These are phyloP conservation scores for Electrophaes corylata DNA, from an alignment of 2,888 invertebrate genomes.

Conservation along the genomic window DNA sequence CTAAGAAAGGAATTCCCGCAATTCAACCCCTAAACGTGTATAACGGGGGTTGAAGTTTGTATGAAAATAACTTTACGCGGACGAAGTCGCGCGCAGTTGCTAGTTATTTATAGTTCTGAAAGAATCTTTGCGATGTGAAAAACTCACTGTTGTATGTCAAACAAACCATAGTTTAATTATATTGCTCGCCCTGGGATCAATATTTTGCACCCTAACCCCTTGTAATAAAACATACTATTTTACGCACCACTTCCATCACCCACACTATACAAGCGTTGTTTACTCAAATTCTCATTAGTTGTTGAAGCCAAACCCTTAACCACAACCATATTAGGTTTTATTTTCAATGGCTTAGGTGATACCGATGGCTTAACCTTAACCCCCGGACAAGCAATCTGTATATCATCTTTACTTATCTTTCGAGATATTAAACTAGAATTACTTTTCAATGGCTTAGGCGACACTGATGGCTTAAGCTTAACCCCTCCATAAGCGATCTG, in stretches of 20 bases:
- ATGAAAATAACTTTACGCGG: too few species aligned
- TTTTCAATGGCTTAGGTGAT: slow-evolving; percentile 35
- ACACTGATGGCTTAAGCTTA: slow-evolving; percentile 23
- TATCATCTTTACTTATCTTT: slow-evolving; percentile 71
- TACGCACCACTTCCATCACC: slow-evolving; percentile 28
- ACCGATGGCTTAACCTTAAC: slow-evolving; percentile 29
- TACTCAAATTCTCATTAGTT: slow-evolving; percentile 61
- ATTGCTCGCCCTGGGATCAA: not conserved
- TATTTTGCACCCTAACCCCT: not conserved
- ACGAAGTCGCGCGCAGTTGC: too few species aligned
- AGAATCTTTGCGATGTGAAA: too few species aligned
- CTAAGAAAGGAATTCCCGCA: too few species aligned
- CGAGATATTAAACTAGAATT: slow-evolving; percentile 26
- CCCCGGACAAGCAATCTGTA: slow-evolving; percentile 53
- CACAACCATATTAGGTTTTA: slow-evolving; percentile 77
- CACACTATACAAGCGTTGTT: slow-evolving; percentile 46
- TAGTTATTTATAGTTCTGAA: too few species aligned
- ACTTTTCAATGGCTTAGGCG: slow-evolving; percentile 9
- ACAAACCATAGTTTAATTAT: too few species aligned
- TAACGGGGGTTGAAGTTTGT: too few species aligned
- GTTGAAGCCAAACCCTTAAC: slow-evolving; percentile 86
- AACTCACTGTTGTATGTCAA: too few species aligned
- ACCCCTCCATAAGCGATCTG: slow-evolving; percentile 51
- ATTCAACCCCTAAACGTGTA: too few species aligned
- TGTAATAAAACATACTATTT: not conserved